A percentile compares a stretch with the other conserved stretches of the same genome.
Conservation (phyloP, 2,797 vertebrate species). For the Sebastes aleutianus region DNA sequence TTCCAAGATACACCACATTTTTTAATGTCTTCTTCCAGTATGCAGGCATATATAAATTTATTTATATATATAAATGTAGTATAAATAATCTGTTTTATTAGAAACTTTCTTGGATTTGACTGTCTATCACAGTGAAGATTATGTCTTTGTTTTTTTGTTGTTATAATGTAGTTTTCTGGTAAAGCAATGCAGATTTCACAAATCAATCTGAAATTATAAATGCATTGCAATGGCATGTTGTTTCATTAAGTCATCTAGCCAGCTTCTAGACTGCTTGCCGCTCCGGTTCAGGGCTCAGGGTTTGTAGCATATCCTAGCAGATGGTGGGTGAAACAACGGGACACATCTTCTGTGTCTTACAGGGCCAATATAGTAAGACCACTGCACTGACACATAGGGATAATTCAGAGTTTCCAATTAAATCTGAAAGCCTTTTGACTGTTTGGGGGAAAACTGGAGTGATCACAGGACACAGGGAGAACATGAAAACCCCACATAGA, state of each 20-base stretch:
- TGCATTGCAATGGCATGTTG: not conserved
- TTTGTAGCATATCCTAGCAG: no score
- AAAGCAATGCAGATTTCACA: not conserved
- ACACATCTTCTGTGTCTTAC: not conserved
- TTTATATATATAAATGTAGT: not conserved
- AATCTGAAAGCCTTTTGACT: not conserved
- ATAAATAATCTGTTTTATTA: not conserved
- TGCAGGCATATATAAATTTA: not conserved
- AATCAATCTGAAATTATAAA: not conserved
- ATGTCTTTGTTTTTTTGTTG: not conserved
- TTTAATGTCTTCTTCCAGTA: not conserved
- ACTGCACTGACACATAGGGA: not conserved
- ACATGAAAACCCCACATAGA: not conserved
- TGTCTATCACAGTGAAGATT: not conserved
- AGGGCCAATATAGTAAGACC: not conserved
- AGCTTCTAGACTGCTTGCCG: no score
- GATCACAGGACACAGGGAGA: no score
- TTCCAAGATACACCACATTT: not conserved
- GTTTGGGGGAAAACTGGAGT: no score
- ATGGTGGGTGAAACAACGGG: not conserved
- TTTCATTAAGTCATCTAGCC: fast-evolving
- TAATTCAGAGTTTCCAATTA: not conserved
- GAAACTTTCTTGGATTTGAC: not conserved
- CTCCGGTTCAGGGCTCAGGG: no score
- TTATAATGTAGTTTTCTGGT: not conserved